These are phyloP conservation scores for Cnemophilus loriae DNA, from an alignment of 2,113 vertebrate species.

Conservation along the genomic window DNA sequence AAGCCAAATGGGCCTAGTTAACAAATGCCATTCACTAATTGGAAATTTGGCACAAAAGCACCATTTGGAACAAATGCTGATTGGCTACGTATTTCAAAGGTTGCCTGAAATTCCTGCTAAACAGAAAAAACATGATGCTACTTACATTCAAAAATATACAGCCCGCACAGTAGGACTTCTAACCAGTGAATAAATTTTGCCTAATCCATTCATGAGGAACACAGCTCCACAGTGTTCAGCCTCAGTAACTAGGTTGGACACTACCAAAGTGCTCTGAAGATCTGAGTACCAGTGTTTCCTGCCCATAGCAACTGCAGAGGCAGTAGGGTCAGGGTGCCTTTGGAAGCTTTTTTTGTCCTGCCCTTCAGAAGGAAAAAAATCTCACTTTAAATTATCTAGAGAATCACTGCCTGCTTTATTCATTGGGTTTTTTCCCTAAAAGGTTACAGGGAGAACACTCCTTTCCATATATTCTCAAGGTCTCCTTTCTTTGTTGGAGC, in stretches of 20 bases:
- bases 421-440: not conserved
- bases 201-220: not conserved
- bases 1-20: conserved; percentile 22
- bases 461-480: not conserved
- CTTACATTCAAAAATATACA: conserved; percentile 46
- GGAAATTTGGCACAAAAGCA: conserved; percentile 52
- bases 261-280: not conserved
- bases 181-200: conserved; percentile 42
- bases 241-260: not conserved
- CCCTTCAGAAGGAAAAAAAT: not conserved
- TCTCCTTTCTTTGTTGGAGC: not conserved
- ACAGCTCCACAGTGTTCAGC: not conserved
- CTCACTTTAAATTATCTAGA: not conserved
- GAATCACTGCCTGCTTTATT: not conserved
- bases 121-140: conserved; percentile 30
- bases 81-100: conserved; percentile 32
- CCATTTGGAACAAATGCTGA: conserved; percentile 40
- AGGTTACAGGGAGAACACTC: not conserved
- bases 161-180: conserved; percentile 25
- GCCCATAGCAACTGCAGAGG: not conserved
- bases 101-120: conserved; percentile 47
- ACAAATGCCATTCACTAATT: conserved; percentile 38
- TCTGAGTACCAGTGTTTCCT: not conserved
- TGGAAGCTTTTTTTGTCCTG: not conserved
- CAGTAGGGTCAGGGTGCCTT: not conserved